Percentiles rank a stretch among this genome's conserved stretches.
Conservation (phyloP, 2,888 invertebrate genomes). For the Parelbella ahira region DNA sequence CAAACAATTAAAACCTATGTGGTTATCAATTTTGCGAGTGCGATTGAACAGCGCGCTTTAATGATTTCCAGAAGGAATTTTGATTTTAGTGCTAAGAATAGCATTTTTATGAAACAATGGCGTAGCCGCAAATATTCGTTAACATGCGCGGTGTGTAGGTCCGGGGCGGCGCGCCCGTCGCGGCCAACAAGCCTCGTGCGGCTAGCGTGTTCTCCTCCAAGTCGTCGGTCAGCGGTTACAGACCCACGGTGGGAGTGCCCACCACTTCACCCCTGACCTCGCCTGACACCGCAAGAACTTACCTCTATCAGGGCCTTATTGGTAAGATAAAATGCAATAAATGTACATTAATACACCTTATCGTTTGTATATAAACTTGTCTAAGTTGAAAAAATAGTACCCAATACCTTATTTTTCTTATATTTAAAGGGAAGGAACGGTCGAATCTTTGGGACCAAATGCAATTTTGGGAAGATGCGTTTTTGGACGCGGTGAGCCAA, state of each 20-base stretch:
- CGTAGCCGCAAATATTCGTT: too few species aligned
- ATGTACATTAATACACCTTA: too few species aligned
- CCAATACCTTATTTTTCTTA: too few species aligned
- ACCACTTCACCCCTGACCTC: slow-evolving; percentile 93
- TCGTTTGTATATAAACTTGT: too few species aligned
- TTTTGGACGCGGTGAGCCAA: slow-evolving; percentile 97
- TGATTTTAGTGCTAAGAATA: too few species aligned
- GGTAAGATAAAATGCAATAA: too few species aligned
- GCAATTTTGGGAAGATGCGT: slow-evolving; percentile 99
- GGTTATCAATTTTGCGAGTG: too few species aligned
- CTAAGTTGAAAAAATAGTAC: too few species aligned
- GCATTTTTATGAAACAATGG: too few species aligned
- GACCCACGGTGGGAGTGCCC: slow-evolving; percentile 92
- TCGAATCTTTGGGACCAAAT: slow-evolving; percentile 98
- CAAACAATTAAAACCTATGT: too few species aligned
- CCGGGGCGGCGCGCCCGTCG: slow-evolving; percentile 63
- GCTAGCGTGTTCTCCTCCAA: slow-evolving; percentile 96
- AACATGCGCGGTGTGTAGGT: slow-evolving; percentile 56
- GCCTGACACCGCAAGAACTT: slow-evolving; percentile 93
- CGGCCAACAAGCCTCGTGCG: slow-evolving; percentile 85
- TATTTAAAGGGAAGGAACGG: slow-evolving; percentile 84
- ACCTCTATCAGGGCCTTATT: slow-evolving; percentile 93
- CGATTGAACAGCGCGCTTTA: too few species aligned
- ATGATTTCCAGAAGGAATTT: too few species aligned
- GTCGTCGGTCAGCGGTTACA: slow-evolving; percentile 88